Evolutionary conservation across 2,113 vertebrate genomes (phyloP).

Genomic region (Dicaeum eximium): DNA sequence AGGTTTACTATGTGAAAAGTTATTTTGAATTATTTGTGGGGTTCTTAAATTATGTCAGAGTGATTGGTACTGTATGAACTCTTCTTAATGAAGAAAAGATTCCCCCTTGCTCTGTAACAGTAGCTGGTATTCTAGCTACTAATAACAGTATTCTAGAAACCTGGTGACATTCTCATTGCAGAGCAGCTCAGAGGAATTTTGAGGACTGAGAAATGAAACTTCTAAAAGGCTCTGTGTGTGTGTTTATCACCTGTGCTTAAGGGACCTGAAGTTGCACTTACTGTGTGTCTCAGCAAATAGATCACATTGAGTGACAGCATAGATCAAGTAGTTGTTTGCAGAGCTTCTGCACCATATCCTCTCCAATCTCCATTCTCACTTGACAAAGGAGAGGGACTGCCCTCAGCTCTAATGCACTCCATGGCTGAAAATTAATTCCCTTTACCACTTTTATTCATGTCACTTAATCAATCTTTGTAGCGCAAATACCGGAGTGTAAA

Average conservation of each 20-base stretch:
- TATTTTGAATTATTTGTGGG: background rate
- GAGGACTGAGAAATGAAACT: background rate
- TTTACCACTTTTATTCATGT: background rate
- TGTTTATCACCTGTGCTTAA: background rate
- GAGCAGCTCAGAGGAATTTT: background rate
- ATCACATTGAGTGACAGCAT: background rate
- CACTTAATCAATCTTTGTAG: background rate
- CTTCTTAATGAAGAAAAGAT: background rate
- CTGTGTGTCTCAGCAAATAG: background rate
- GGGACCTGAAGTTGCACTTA: background rate
- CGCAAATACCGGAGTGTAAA: background rate
- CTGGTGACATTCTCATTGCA: background rate
- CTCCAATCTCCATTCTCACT: background rate
- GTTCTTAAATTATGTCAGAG: background rate
- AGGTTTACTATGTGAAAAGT: background rate
- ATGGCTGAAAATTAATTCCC: background rate
- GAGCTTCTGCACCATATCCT: background rate
- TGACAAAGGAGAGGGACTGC: background rate
- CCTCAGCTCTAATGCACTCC: background rate
- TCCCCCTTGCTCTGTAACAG: background rate
- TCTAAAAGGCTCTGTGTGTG: background rate
- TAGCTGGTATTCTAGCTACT: no score
- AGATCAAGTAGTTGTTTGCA: background rate
- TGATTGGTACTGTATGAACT: background rate
- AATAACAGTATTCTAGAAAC: background rate